phyloP scores from a whole-genome alignment of 2,113 vertebrate species.

The Periophthalmus modestus region DNA sequence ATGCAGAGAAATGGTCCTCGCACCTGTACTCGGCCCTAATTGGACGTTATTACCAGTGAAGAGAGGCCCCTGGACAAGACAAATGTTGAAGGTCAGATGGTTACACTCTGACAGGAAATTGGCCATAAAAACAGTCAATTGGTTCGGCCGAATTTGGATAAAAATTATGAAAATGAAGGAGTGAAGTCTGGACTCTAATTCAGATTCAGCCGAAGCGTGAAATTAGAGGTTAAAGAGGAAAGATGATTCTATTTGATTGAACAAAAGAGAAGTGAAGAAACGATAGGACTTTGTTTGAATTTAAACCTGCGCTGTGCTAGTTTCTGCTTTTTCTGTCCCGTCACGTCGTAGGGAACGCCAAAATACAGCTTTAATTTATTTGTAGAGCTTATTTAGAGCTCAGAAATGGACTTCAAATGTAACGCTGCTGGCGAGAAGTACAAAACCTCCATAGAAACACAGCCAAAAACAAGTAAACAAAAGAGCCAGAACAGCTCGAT shows the following conservation, averaged over 20 bases:
- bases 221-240: slow-evolving; percentile 18
- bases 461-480: too few species aligned
- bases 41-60: slow-evolving; percentile 48
- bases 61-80: slow-evolving; percentile 21
- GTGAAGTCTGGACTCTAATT: slow-evolving; percentile 35
- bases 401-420: too few species aligned
- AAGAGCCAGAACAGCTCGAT: too few species aligned
- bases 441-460: too few species aligned
- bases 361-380: not conserved
- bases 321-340: not conserved
- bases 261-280: not conserved
- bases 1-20: slow-evolving; percentile 48
- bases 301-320: not conserved
- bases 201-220: slow-evolving; percentile 45
- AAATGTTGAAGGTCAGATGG: slow-evolving; percentile 31
- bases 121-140: not conserved
- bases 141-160: slow-evolving; percentile 8
- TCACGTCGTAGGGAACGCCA: too few species aligned
- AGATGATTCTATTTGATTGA: slow-evolving; percentile 29
- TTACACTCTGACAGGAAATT: not conserved
- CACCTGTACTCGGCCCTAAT: slow-evolving; percentile 57
- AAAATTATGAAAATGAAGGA: slow-evolving; percentile 20
- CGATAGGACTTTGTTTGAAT: not conserved
- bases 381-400: too few species aligned
- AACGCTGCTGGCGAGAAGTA: too few species aligned